Evolutionary conservation across 2,888 invertebrate genomes (phyloP).

Genomic region (Latrodectus elegans): DNA sequence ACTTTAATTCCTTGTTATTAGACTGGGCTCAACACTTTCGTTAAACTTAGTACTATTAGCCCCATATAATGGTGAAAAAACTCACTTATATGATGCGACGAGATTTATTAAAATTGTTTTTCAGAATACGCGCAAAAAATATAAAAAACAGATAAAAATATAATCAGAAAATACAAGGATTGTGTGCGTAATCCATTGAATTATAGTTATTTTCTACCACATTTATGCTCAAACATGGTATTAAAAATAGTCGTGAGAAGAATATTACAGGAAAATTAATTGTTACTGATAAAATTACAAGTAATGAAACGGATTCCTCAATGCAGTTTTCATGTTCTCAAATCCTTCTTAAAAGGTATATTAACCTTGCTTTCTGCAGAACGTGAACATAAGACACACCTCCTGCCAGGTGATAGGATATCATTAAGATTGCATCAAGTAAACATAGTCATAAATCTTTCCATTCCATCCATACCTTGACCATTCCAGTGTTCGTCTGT

Average conservation of each 20-base stretch:
- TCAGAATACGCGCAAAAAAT: too few species aligned
- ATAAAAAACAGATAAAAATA: too few species aligned
- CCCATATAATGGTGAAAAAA: too few species aligned
- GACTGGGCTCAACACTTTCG: too few species aligned
- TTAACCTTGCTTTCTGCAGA: background rate
- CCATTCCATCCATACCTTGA: background rate
- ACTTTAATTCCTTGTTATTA: too few species aligned
- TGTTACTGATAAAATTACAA: background rate
- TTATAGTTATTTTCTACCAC: too few species aligned
- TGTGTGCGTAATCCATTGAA: too few species aligned
- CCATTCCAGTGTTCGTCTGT: background rate
- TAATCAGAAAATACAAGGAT: too few species aligned
- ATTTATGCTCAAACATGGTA: too few species aligned
- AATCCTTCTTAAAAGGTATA: background rate
- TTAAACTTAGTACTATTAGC: too few species aligned
- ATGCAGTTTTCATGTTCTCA: background rate
- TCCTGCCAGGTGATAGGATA: constrained; percentile 22
- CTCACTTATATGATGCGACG: too few species aligned
- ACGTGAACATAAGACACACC: constrained; percentile 3
- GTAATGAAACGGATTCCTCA: background rate
- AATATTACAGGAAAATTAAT: background rate
- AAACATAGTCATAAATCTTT: constrained; percentile 23
- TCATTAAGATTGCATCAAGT: constrained; percentile 25
- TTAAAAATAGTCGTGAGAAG: background rate
- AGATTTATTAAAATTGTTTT: too few species aligned